Percentiles rank a stretch among this genome's conserved stretches.
phyloP scores from a whole-genome alignment of 1,140 invertebrate species.

The Drosophila aff. region DNA sequence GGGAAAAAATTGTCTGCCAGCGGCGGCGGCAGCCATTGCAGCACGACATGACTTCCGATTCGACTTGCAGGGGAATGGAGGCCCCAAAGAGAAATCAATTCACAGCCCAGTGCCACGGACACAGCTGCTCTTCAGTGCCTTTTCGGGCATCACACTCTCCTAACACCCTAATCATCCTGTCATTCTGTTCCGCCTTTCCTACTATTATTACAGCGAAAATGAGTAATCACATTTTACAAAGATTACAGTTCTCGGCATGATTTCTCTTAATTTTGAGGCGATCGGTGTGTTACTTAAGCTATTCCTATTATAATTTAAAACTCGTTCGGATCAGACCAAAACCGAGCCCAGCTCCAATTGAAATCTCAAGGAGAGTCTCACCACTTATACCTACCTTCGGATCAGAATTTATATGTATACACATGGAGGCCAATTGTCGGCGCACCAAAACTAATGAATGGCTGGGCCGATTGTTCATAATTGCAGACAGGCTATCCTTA shows the following conservation, averaged over 20 bases:
- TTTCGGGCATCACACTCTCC: conserved; percentile 59
- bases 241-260: not conserved
- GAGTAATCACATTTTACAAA: not conserved
- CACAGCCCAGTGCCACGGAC: conserved; percentile 41
- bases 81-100: conserved; percentile 61
- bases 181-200: not conserved
- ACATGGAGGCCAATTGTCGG: not conserved
- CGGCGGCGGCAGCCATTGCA: conserved; percentile 63
- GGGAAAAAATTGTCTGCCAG: conserved; percentile 65
- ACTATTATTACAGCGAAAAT: conserved; percentile 3
- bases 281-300: not conserved
- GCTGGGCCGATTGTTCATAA: not conserved
- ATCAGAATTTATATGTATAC: not conserved
- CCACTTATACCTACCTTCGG: too few relatives aligned
- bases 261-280: not conserved
- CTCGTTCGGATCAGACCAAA: too few relatives aligned
- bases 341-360: too few relatives aligned
- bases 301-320: too few relatives aligned
- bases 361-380: too few relatives aligned
- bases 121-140: conserved; percentile 52
- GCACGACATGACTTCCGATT: conserved; percentile 78
- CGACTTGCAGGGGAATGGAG: conserved; percentile 12
- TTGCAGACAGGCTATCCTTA: too few relatives aligned
- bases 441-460: too few relatives aligned
- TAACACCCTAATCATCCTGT: conserved; percentile 2